phyloP scores from a whole-genome alignment of 2,888 invertebrate genomes.

The Abscondita cerata region DNA sequence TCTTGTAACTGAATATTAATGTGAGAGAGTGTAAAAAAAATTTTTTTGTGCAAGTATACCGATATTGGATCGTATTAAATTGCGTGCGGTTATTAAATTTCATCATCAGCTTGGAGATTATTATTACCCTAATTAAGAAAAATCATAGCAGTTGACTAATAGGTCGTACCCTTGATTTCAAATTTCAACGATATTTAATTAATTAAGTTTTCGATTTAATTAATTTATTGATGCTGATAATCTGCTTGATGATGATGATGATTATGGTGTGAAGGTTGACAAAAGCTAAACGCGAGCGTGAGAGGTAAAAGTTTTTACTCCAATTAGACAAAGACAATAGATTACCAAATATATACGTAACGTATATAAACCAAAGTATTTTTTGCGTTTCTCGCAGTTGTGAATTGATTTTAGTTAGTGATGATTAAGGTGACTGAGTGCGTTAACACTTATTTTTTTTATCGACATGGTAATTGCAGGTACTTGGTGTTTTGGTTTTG shows the following conservation, averaged over 20 bases:
- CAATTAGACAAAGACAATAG: conserved; percentile 56
- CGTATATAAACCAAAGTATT: conserved; percentile 57
- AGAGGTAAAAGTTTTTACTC: conserved; percentile 56
- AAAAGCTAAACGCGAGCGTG: conserved; percentile 44
- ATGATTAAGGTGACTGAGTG: conserved; percentile 1
- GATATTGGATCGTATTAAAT: conserved; percentile 6
- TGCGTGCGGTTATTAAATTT: too few species aligned
- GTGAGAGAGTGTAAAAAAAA: conserved; percentile 19
- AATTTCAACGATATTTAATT: too few species aligned
- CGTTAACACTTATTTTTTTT: not conserved
- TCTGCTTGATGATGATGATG: too few species aligned
- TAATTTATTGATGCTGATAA: too few species aligned
- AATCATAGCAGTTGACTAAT: too few species aligned
- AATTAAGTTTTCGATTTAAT: too few species aligned
- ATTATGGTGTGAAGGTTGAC: conserved; percentile 5
- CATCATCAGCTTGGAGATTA: too few species aligned
- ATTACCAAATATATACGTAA: conserved; percentile 53
- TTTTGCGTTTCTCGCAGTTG: conserved; percentile 44
- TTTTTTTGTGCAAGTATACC: not conserved
- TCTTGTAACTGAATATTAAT: conserved; percentile 25
- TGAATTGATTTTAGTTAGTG: conserved; percentile 2
- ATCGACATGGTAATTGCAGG: conserved; percentile 20
- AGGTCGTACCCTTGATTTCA: too few species aligned
- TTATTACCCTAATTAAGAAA: too few species aligned
- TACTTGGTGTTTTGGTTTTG: conserved; percentile 11